These are phyloP conservation scores for Heterochromis multidens DNA, from an alignment of 2,113 vertebrate genomes.

Conservation along the genomic window DNA sequence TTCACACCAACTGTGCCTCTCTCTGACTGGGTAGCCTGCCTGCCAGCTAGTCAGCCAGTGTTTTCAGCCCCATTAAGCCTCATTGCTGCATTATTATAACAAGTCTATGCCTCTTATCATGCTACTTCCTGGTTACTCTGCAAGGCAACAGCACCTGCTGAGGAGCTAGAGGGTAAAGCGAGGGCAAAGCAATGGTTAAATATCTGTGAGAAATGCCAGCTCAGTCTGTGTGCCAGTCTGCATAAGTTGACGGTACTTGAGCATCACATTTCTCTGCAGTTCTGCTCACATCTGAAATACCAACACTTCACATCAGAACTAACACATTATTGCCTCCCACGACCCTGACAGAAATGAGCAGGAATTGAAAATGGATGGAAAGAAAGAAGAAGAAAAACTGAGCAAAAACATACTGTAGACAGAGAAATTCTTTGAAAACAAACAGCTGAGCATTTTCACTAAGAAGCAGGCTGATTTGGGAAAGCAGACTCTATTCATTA, in stretches of 20 bases:
- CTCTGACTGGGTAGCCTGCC: slow-evolving; percentile 43
- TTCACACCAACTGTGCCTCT: slow-evolving; percentile 62
- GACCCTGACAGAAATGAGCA: background rate
- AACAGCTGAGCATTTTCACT: background rate
- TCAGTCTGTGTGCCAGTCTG: background rate
- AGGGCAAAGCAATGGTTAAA: slow-evolving; percentile 48
- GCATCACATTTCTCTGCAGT: slow-evolving; percentile 21
- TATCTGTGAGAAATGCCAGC: slow-evolving; percentile 13
- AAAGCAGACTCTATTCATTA: slow-evolving; percentile 28
- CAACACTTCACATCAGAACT: slow-evolving; percentile 33
- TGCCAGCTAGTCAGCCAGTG: slow-evolving; percentile 62
- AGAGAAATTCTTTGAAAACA: slow-evolving; percentile 10
- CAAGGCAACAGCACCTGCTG: slow-evolving; percentile 47
- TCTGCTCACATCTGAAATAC: slow-evolving; percentile 17
- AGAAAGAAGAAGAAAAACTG: background rate
- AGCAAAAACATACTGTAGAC: background rate
- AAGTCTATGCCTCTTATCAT: slow-evolving; percentile 31
- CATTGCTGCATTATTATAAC: slow-evolving; percentile 57
- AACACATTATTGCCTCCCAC: background rate
- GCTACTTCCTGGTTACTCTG: slow-evolving; percentile 45
- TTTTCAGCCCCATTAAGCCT: slow-evolving; percentile 72
- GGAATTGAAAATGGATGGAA: background rate
- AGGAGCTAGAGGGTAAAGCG: slow-evolving; percentile 42
- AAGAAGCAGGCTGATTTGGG: slow-evolving; percentile 18
- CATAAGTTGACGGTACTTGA: background rate